Base-by-base conservation (phyloP, 2,113 vertebrate species). In the Petroica traversi region DNA sequence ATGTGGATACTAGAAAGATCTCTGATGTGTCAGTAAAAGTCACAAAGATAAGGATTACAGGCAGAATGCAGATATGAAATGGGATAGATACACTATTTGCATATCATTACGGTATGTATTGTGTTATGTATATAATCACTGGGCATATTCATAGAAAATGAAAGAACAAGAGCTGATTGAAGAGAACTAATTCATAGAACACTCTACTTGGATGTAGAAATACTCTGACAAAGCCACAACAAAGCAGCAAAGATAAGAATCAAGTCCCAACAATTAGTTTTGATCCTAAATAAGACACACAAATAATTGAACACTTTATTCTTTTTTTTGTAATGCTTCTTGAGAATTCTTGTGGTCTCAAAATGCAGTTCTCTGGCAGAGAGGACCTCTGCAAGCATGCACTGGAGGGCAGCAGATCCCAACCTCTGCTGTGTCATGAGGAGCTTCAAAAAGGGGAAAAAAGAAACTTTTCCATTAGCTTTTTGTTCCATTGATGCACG, bases 341-440 rank as follows among this genome's bases (percentile, higher is more conserved):
- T 41, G 33, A 58, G 63, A 77, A 84, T 61, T 73, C 51, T 58
- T 1, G 0, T 25, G 5, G 28, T 48, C 12, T 54, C 33, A 40
- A 54, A 24, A 26, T 4, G 28, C 5, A 1, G 29, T 40, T 34
- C 5, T 67, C 6, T 41, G n/a, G 49, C 64, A 69, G 63, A 66
- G 38, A 52, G 31, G 52, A 51, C 34, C 15, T 75, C 45, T 69
- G 23, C 43, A 38, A 59, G n/a, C 59, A 48, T 11, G 72, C 94
- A 92, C 76, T 14, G 69, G 92, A 96, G 92, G 88, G 96, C 94
- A 96, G 93, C 63, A 92, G 66, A 86, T 91, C 73, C 79, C 91
- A 85, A 58, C 36, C 28, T 45, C 72, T 78, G 31, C 51, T 7
- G 0, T 26, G 28, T 23, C 54, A 28, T 17, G 36, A 49, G 4